Conservation (phyloP, 30 jellyfish, hydroid and myxozoan genomes). For the Clytia hemisphaerica region DNA sequence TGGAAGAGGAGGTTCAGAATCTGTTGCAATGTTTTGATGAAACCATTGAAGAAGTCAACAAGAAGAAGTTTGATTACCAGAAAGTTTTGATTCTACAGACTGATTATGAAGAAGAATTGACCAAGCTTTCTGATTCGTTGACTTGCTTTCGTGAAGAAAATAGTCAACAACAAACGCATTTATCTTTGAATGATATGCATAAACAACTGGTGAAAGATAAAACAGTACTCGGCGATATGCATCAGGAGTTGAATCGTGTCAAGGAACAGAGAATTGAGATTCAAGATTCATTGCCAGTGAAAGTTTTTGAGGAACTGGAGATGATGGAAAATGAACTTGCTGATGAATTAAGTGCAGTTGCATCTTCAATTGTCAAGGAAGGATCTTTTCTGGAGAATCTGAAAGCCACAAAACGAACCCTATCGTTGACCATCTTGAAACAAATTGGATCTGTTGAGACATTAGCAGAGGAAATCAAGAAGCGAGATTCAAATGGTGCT, state of each 20-base stretch:
- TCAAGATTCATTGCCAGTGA: background rate
- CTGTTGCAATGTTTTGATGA: background rate
- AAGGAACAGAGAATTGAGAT: background rate
- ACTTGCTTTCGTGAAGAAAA: slow-evolving; percentile 1
- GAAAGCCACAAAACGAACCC: background rate
- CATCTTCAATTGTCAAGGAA: background rate
- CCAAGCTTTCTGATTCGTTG: background rate
- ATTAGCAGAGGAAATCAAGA: too few species aligned
- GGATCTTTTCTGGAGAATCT: background rate
- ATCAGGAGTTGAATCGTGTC: background rate
- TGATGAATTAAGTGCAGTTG: background rate
- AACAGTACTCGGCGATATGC: too few species aligned
- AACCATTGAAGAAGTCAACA: background rate
- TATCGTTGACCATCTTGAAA: too few species aligned
- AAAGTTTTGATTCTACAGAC: background rate
- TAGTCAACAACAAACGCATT: background rate
- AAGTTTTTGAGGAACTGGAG: background rate
- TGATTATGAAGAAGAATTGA: slow-evolving; percentile 11
- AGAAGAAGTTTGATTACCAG: background rate
- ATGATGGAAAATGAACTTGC: background rate
- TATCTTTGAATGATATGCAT: background rate
- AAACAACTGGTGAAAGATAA: background rate
- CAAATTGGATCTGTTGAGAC: too few species aligned
- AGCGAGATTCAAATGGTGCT: background rate
- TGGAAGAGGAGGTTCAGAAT: background rate